Evolutionary conservation across 2,888 invertebrate species (phyloP).

Genomic region (Dicyrtoma fusca): DNA sequence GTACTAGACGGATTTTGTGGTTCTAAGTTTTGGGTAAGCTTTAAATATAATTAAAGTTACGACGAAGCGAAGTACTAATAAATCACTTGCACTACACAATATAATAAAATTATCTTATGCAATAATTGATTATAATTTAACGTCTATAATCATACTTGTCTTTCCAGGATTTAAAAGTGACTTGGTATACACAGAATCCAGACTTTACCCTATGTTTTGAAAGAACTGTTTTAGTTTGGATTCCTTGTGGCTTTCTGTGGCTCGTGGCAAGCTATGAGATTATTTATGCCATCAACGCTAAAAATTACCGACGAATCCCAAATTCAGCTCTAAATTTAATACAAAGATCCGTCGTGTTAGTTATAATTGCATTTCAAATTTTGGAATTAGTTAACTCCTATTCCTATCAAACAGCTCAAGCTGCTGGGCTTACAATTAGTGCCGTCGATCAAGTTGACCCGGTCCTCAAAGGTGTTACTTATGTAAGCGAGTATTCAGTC

Average conservation of each 20-base stretch:
- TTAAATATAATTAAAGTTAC: no score
- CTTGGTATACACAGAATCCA: slow-evolving; percentile 75
- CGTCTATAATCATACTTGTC: no score
- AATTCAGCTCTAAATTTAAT: background rate
- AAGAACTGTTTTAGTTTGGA: slow-evolving; percentile 86
- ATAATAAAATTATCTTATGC: no score
- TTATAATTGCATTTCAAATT: slow-evolving; percentile 6
- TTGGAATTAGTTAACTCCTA: slow-evolving; percentile 5
- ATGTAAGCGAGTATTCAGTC: no score
- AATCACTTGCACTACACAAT: no score
- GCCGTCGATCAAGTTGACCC: slow-evolving; percentile 40
- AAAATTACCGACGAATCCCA: slow-evolving; percentile 4
- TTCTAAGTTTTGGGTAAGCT: no score
- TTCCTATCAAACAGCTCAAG: background rate
- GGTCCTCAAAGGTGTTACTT: slow-evolving; percentile 37
- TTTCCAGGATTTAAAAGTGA: slow-evolving; percentile 59
- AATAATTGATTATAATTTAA: no score
- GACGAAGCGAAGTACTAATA: no score
- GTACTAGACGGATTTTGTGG: no score
- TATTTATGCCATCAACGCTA: background rate
- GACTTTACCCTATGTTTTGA: slow-evolving; percentile 89
- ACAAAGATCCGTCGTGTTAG: background rate
- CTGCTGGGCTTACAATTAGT: background rate
- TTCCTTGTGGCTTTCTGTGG: slow-evolving; percentile 85
- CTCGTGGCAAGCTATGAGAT: slow-evolving; percentile 64